Evolutionary conservation across 2,113 vertebrate species (phyloP), one percentile per base, ranked within the genome.

Genomic region (Salvelinus alpinus): DNA sequence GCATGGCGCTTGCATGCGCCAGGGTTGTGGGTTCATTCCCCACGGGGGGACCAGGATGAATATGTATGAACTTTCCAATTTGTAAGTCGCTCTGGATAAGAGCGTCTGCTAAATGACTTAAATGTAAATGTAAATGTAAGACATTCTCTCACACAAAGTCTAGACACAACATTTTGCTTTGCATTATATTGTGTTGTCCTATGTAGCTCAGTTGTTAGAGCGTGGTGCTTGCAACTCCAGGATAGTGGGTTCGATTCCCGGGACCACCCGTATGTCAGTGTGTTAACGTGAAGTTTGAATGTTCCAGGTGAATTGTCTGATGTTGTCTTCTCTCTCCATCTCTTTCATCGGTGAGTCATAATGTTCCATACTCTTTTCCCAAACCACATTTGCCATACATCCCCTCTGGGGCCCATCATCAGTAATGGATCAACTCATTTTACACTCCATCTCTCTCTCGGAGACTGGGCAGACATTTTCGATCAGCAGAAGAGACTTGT

Each of bases 261-360:
- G 8, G 38, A 44, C 8, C 38, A 38, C 38, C 38, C 8, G 1
- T 38, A 9, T 71, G 64, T 78, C 11, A n/a, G 2, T n/a, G 48
- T 82, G 72, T 67, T 44, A 70, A 67, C 71, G 80, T 77, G 80
- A 65, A 79, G 16, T 48, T 44, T 80, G 73, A 73, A 77, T 81
- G 38, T 44, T 44, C 38, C 38, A 2, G 38, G 38, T 44, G 3
- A 83, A 85, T 82, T 81, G 66, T 85, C 84, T 87, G 81, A 91
- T 82, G 60, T 79, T 72, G 67, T 73, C 69, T 79, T 18, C 72
- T 70, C 79, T 62, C 66, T 76, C 66, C 31, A 44, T 80, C 67
- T 83, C 72, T 86, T 87, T 75, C 70, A 82, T 86, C 79, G 76
- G 54, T 54, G 24, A 48, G 31, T 75, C 75, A 69, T 82, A 71